Conservation (phyloP, 2,797 vertebrate species). For the Enteromius radiatus region DNA sequence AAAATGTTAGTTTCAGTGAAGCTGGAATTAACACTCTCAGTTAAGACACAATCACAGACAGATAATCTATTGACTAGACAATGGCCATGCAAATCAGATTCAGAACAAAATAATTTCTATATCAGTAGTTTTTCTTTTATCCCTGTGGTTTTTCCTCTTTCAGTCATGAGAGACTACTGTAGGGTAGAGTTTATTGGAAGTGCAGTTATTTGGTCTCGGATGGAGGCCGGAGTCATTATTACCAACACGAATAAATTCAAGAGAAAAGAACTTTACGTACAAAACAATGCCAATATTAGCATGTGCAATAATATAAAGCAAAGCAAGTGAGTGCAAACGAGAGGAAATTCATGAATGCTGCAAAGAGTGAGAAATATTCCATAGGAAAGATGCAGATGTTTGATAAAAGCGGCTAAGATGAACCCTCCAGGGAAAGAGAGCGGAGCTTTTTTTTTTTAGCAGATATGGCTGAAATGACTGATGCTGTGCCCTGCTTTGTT, state of each 20-base stretch:
- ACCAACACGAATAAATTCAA: constrained; percentile 44
- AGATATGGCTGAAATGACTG: constrained; percentile 10
- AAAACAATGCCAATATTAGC: constrained; percentile 58
- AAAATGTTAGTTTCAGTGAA: constrained; percentile 48
- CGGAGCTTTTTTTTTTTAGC: not conserved
- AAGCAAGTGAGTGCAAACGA: constrained; percentile 28
- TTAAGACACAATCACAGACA: constrained; percentile 49
- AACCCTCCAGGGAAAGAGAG: not conserved
- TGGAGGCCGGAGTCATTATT: constrained; percentile 43
- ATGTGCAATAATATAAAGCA: constrained; percentile 48
- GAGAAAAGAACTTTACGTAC: constrained; percentile 37
- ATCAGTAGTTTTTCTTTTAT: constrained; percentile 42
- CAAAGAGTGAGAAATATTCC: constrained; percentile 11
- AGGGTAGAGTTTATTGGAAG: constrained; percentile 39
- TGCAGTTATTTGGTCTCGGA: constrained; percentile 48
- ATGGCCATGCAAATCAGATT: constrained; percentile 59
- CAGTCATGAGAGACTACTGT: constrained; percentile 36
- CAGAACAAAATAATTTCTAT: constrained; percentile 49
- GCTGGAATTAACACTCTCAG: constrained; percentile 40
- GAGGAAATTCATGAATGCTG: constrained; percentile 14
- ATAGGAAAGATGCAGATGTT: constrained; percentile 22
- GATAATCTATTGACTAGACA: constrained; percentile 49
- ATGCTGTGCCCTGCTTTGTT: constrained; percentile 30
- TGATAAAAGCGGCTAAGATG: not conserved
- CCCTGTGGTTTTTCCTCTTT: constrained; percentile 28